Evolutionary conservation across 2,888 invertebrate species (phyloP).

Genomic region (Tiliacea aurago): DNA sequence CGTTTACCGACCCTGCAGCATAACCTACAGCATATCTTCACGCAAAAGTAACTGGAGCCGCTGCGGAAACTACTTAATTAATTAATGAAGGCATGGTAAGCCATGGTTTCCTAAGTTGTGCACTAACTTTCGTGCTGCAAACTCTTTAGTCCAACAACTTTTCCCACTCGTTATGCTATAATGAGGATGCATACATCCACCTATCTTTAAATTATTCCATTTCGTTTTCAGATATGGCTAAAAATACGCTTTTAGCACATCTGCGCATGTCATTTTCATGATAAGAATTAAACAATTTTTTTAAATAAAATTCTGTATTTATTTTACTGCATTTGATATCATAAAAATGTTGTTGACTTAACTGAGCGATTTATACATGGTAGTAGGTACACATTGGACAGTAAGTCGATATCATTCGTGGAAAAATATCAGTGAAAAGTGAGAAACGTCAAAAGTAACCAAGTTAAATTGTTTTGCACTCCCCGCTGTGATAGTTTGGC

Average conservation of each 20-base stretch:
- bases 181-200: background rate
- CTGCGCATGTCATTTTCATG: background rate
- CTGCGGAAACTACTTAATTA: constrained; percentile 24
- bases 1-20: background rate
- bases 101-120: constrained; percentile 10
- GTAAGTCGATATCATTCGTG: background rate
- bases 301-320: too few species aligned
- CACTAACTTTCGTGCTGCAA: constrained; percentile 11
- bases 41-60: background rate
- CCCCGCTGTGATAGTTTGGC: background rate
- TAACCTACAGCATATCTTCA: background rate
- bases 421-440: constrained; percentile 5
- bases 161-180: background rate
- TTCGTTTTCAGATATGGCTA: background rate
- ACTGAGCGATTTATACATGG: background rate
- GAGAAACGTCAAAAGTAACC: constrained; percentile 14
- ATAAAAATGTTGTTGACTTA: background rate
- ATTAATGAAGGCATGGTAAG: constrained; percentile 15
- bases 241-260: background rate
- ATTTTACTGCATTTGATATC: background rate
- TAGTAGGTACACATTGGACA: background rate
- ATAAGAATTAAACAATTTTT: background rate
- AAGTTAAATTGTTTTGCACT: constrained; percentile 44
- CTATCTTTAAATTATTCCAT: background rate
- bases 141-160: background rate